A percentile compares a stretch with the other conserved stretches of the same genome.
These are phyloP conservation scores for Zaprionus lachaisei DNA, from an alignment of 1,140 invertebrate genomes.

Conservation along the genomic window DNA sequence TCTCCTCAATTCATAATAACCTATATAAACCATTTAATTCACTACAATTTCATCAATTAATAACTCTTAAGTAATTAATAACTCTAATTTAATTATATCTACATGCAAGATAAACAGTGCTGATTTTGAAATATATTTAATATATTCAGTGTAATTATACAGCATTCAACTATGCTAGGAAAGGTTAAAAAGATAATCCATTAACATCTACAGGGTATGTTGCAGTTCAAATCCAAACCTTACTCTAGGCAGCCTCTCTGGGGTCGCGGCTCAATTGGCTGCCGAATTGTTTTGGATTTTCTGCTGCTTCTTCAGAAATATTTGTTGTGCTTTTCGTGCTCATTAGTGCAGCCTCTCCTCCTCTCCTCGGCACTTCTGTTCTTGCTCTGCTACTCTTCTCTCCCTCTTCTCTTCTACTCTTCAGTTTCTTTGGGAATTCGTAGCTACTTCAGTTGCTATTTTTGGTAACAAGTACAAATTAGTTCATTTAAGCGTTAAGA, in stretches of 20 bases:
- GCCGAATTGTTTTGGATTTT: constrained; percentile 6
- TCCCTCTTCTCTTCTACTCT: background rate
- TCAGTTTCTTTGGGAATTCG: constrained; percentile 19
- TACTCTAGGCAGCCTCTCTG: constrained; percentile 9
- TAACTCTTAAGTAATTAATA: no score
- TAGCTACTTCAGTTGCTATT: constrained; percentile 41
- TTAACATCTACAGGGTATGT: constrained; percentile 7
- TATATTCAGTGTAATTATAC: background rate
- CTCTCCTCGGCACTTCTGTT: background rate
- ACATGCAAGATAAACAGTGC: no score
- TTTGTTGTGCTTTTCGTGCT: constrained; percentile 38
- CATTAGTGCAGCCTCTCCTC: constrained; percentile 56
- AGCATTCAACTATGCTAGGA: no score
- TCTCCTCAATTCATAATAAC: no score
- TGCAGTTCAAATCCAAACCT: background rate
- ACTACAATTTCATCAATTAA: no score
- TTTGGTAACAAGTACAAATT: constrained; percentile 58
- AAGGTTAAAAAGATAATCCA: background rate
- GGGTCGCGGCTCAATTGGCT: constrained; percentile 36
- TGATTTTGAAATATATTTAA: no score
- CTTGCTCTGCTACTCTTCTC: background rate
- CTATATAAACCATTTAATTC: no score
- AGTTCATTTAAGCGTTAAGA: constrained; percentile 68
- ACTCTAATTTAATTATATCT: no score
- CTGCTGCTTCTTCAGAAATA: constrained; percentile 25